Conservation (phyloP, 1,140 invertebrate genomes). For the Stenopsyche tienmushanensis region DNA sequence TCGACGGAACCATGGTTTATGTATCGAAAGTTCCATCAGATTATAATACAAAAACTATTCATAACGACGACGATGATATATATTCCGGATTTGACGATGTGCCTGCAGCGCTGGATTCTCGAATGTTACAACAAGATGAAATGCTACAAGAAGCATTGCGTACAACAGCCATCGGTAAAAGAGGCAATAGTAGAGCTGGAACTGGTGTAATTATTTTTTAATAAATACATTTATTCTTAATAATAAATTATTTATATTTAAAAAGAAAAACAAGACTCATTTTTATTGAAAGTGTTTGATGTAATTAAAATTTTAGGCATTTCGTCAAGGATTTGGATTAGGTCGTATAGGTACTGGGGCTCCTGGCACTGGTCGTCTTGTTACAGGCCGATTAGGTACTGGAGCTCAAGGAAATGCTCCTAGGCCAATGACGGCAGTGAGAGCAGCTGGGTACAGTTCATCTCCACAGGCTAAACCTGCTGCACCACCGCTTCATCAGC, state of each 20-base stretch:
- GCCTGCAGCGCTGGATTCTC: conserved; percentile 50
- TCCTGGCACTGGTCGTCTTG: conserved; percentile 41
- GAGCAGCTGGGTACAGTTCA: conserved; percentile 91
- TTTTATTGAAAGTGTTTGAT: not conserved
- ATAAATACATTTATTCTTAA: not conserved
- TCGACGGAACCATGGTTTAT: conserved; percentile 19
- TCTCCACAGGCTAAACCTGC: conserved; percentile 59
- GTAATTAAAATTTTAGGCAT: conserved; percentile 18
- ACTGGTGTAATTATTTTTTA: conserved; percentile 44
- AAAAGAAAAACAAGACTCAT: not conserved
- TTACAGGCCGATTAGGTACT: conserved; percentile 44
- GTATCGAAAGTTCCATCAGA: not conserved
- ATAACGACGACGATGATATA: conserved; percentile 49
- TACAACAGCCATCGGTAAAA: conserved; percentile 50
- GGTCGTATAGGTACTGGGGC: conserved; percentile 44
- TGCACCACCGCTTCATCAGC: conserved; percentile 61
- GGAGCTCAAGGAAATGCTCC: conserved; percentile 44
- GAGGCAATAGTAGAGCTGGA: conserved; percentile 46
- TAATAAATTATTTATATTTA: not conserved
- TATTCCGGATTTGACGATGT: conserved; percentile 54
- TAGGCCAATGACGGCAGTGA: conserved; percentile 93
- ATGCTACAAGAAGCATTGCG: conserved; percentile 50
- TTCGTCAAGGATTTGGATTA: not conserved
- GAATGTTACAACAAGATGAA: conserved; percentile 49
- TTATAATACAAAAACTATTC: not conserved